Percentiles rank a stretch among this genome's conserved stretches.
Evolutionary conservation across 1,140 invertebrate species (phyloP).

Genomic region (Eumeta japonica): DNA sequence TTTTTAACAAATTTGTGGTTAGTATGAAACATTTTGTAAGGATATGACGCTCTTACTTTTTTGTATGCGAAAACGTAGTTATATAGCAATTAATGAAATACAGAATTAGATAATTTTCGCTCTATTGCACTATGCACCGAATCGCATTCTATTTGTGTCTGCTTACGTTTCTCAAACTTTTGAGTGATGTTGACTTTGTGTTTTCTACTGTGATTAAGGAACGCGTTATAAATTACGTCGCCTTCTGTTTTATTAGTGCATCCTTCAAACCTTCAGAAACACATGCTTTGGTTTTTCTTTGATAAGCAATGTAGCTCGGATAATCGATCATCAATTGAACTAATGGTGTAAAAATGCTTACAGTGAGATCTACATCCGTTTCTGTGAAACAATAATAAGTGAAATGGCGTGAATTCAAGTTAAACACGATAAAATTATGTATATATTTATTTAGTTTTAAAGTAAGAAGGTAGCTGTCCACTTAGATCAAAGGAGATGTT

Average conservation of each 20-base stretch:
- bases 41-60: background rate
- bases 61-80: background rate
- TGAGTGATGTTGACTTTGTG: slow-evolving; percentile 25
- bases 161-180: slow-evolving; percentile 37
- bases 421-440: slow-evolving; percentile 48
- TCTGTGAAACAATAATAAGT: slow-evolving; percentile 39
- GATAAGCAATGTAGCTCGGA: slow-evolving; percentile 9
- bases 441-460: slow-evolving; percentile 37
- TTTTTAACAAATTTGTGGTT: slow-evolving; percentile 4
- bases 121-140: slow-evolving; percentile 20
- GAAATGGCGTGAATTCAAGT: slow-evolving; percentile 20
- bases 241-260: slow-evolving; percentile 28
- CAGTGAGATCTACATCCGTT: slow-evolving; percentile 25
- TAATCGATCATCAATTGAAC: slow-evolving; percentile 23
- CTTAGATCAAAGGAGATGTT: slow-evolving; percentile 24
- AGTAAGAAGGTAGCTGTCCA: slow-evolving; percentile 38
- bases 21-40: slow-evolving; percentile 3
- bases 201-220: slow-evolving; percentile 17
- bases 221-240: slow-evolving; percentile 24
- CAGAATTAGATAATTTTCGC: slow-evolving; percentile 6
- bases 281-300: slow-evolving; percentile 10
- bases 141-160: slow-evolving; percentile 46
- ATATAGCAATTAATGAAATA: slow-evolving; percentile 3
- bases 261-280: slow-evolving; percentile 23
- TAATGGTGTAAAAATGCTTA: slow-evolving; percentile 27